Base-by-base conservation (phyloP, 2,797 vertebrate species). In the Tinamus major region DNA sequence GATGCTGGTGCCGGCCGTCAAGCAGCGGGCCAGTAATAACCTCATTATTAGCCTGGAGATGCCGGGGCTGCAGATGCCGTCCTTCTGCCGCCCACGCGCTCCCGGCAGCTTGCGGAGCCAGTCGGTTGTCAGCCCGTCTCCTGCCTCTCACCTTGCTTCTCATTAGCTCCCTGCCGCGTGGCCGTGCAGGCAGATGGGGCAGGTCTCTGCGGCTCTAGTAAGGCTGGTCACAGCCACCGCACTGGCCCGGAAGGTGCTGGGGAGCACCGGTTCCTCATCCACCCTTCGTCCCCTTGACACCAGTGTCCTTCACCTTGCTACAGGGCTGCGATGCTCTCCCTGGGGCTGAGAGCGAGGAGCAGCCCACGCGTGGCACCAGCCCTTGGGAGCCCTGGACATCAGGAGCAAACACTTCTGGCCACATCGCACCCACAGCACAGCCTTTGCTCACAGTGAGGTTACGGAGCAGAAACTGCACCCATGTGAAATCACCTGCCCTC, bases 131-230 rank as follows among this genome's bases (percentile, higher is more conserved):
- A 88, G 81, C 46, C 94, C 51, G 26, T 94, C 95, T 96, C 95
- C 97, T 95, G 96, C 96, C 95, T 97, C 95, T 92, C 95, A 95
- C 96, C 96, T 97, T 94, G 44, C 92, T 94, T 94, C 97, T 98
- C 97, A 97, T 98, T 97, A 98, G 97, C 96, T 96, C 94, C 97
- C 97, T 8, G 79, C 95, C 4, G 91, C 4, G 95, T 90, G 71
- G 91, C 97, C 56, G 44, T 37, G 33, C 55, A 2, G 93, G 96
- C 97, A 97, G 97, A 96, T 95, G 97, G 97, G 97, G 86, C 95
- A 91, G 83, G 67, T 85, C 89, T 88, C 6, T 44, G 41, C 31
- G 44, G 65, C 67, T 19, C 42, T 23, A 18, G 3, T 20, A 14
- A 65, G 65, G 12, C 4, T 44, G 51, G 39, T 49, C 61, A 31